Base-by-base conservation (phyloP, 2,888 invertebrate species). In the Galeruca laticollis region DNA sequence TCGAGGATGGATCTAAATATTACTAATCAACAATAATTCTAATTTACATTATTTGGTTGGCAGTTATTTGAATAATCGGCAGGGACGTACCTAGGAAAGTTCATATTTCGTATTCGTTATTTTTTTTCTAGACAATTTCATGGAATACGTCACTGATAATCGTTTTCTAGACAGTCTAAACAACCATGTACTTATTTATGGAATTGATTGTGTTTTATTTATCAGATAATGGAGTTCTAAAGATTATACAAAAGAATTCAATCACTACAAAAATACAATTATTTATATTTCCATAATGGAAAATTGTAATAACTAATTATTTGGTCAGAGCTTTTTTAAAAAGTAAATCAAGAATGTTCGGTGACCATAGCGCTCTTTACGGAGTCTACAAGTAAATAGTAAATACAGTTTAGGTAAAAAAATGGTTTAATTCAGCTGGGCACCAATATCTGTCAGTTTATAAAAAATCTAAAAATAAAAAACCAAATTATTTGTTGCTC, bases 1-100 rank as follows among this genome's bases (percentile, higher is more conserved):
- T 37, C 3, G 21, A 49, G 56, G 56, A 62, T 62, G 62, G 52
- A 62, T 26, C 35, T 62, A 21, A 40, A 40, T 33, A 65, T 49
- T 65, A 64, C 35, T 26, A 57, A 47, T 49, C 65, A 65, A 65
- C 56, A 57, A 21, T 65, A n/a, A n/a, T n/a, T 57, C 47, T 65
- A 65, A 65, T 18, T 15, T 40, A 47, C 18, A 31, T 56, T 62
- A 62, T 57, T 57, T 31, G 37, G 33, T 65, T 65, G 65, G 65
- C 65, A 65, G 57, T 65, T 49, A 65, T 20, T 57, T 65, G 9
- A 62, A 49, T 37, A 51, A 20, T 33, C 56, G 15, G 3, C 56
- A 57, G 35, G 15, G n/a, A 18, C 33, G 56, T 57, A 57, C 35
- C 18, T 57, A 35, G 35, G 18, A 15, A 31, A 35, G 11, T 33